Percentiles rank a stretch among this genome's conserved stretches.
Evolutionary conservation across 2,113 vertebrate genomes (phyloP).

Genomic region (Notothenia coriiceps): DNA sequence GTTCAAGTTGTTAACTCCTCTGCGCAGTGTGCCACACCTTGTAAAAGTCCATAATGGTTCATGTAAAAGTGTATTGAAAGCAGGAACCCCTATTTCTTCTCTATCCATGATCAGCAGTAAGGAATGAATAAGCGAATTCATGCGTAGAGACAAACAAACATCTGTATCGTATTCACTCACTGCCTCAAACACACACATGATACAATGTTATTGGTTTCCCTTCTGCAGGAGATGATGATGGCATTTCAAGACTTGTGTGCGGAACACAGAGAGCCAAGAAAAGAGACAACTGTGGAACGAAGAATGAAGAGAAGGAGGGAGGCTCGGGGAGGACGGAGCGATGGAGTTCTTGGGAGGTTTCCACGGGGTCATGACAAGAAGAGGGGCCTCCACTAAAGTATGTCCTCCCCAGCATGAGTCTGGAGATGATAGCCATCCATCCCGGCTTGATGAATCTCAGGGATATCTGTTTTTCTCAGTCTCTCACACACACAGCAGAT

Average conservation of each 20-base stretch:
- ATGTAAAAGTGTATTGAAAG: slow-evolving; percentile 10
- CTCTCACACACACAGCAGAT: slow-evolving; percentile 8
- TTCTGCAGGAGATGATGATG: slow-evolving; percentile 66
- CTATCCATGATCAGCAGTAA: slow-evolving; percentile 21
- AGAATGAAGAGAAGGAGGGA: not conserved
- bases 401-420: slow-evolving; percentile 44
- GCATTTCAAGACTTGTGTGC: slow-evolving; percentile 75
- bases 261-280: slow-evolving; percentile 38
- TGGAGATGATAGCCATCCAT: slow-evolving; percentile 39
- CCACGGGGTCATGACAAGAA: slow-evolving; percentile 40
- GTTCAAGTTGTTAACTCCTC: slow-evolving; percentile 22
- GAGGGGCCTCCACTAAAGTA: slow-evolving; percentile 36
- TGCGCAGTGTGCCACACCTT: slow-evolving; percentile 24
- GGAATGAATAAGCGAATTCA: not conserved
- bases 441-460: slow-evolving; percentile 17
- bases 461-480: not conserved
- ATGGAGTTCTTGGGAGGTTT: slow-evolving; percentile 55
- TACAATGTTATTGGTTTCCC: slow-evolving; percentile 31
- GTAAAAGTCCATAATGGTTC: slow-evolving; percentile 36
- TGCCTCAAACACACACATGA: not conserved
- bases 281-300: slow-evolving; percentile 4
- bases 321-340: slow-evolving; percentile 4
- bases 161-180: not conserved
- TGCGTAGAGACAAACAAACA: slow-evolving; percentile 13
- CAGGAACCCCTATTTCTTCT: slow-evolving; percentile 10